Base-by-base conservation (phyloP, 2,888 invertebrate genomes). In the Trissonchulus latispiculum region DNA sequence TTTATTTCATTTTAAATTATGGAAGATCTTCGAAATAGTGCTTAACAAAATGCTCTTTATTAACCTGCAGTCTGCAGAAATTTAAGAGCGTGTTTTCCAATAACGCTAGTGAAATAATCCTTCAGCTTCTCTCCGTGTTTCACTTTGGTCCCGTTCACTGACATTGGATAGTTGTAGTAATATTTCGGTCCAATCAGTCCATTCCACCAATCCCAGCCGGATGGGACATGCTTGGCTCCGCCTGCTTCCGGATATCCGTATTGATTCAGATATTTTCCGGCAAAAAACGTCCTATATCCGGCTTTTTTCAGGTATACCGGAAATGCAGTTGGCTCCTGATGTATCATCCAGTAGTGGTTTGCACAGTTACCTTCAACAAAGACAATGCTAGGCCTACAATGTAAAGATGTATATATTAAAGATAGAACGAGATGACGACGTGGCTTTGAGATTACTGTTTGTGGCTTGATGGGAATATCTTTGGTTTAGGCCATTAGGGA, bases 221-320 rank as follows among this genome's bases (percentile, higher is more conserved):
- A 86, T 0, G 95, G 95, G 0, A 93, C 86, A 76, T 88, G 86
- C 18, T 84, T 81, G 0, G 89, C 87, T 0, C 90, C 90, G 1
- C 90, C 90, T 0, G 86, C 85, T 0, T 78, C 78, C 71, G 83
- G 80, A 0, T 80, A 78, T 0, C 90, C 90, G 80, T 90, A 91
- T 89, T 90, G 87, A 85, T 95, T 95, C 77, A 95, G 86, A 85
- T 95, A 95, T 86, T 95, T 95, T 70, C 95, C 95, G 77, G 91
- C 93, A 83, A 92, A 95, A 82, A 94, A 93, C 0, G 93, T 95
- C 2, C 85, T 87, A 81, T 95, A 95, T 3, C 86, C 86, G 0
- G 88, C 88, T 0, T 85, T 81, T 72, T 90, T 87, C 37, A 68
- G 33, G 8, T 15, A 8, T n/a, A 36, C 82, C 80, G 0, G 89